Percentiles rank a stretch among this genome's conserved stretches.
Evolutionary conservation across 2,888 invertebrate genomes (phyloP).

Genomic region (Pheosia gnoma): DNA sequence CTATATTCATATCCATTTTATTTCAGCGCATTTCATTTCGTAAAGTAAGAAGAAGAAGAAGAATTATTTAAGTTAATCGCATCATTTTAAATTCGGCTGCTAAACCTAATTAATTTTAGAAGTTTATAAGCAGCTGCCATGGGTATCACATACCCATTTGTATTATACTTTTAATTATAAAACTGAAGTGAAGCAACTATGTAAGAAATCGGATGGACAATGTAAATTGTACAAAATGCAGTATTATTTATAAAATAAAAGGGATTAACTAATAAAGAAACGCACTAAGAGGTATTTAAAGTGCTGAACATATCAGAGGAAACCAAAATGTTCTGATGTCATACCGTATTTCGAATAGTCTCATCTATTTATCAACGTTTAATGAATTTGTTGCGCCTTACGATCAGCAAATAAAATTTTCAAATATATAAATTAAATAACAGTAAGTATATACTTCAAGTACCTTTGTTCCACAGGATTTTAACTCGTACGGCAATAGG

Average conservation of each 20-base stretch:
- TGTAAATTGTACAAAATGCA: constrained; percentile 32
- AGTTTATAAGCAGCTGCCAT: too few relatives aligned
- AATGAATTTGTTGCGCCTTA: constrained; percentile 1
- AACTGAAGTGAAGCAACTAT: neutral
- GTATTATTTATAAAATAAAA: constrained; percentile 25
- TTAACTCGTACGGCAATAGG: too few relatives aligned
- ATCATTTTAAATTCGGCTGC: too few relatives aligned
- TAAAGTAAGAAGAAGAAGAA: too few relatives aligned
- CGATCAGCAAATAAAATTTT: neutral
- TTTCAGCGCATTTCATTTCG: too few relatives aligned
- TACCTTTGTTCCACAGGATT: too few relatives aligned
- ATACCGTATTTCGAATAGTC: neutral
- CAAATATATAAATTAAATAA: too few relatives aligned
- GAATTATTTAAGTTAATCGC: too few relatives aligned
- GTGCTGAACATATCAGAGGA: constrained; percentile 43
- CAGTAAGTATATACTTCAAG: too few relatives aligned
- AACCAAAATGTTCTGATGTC: constrained; percentile 23
- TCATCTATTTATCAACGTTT: constrained; percentile 11
- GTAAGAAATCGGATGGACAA: neutral
- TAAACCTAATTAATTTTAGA: too few relatives aligned
- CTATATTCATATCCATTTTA: too few relatives aligned
- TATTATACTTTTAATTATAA: neutral
- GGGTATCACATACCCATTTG: neutral
- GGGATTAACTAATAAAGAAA: constrained; percentile 2
- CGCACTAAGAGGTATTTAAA: neutral